Percentiles rank a stretch among this genome's conserved stretches.
Evolutionary conservation across 2,888 invertebrate species (phyloP).

Genomic region (Drosophila paracracens): DNA sequence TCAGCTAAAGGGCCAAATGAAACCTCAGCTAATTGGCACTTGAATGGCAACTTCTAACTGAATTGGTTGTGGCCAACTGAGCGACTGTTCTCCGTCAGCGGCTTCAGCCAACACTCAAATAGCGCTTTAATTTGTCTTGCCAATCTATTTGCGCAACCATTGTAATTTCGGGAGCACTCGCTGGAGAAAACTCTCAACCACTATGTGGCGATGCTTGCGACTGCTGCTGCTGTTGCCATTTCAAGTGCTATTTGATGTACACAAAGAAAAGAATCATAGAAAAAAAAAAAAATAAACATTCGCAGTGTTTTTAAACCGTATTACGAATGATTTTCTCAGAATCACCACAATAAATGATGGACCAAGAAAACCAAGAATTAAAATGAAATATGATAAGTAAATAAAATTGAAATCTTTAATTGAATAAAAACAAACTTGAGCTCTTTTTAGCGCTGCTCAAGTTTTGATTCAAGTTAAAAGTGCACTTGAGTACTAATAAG

Average conservation of each 20-base stretch:
- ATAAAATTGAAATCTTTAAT: background rate
- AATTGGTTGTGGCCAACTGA: slow-evolving; percentile 41
- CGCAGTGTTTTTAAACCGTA: background rate
- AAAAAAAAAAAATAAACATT: background rate
- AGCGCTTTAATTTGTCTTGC: slow-evolving; percentile 50
- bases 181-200: background rate
- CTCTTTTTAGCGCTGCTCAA: background rate
- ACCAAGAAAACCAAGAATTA: background rate
- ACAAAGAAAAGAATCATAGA: background rate
- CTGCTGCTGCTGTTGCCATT: slow-evolving; percentile 29
- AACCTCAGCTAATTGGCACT: slow-evolving; percentile 74
- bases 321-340: background rate
- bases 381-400: background rate
- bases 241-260: slow-evolving; percentile 11
- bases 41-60: slow-evolving; percentile 62
- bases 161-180: slow-evolving; percentile 41
- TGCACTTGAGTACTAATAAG: background rate
- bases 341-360: background rate
- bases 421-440: background rate
- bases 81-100: background rate
- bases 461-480: background rate
- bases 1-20: slow-evolving; percentile 36
- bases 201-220: background rate
- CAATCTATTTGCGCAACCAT: slow-evolving; percentile 49
- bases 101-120: slow-evolving; percentile 16